phyloP scores from a whole-genome alignment of 2,888 invertebrate genomes.

The Acanthacorydalis orientalis region DNA sequence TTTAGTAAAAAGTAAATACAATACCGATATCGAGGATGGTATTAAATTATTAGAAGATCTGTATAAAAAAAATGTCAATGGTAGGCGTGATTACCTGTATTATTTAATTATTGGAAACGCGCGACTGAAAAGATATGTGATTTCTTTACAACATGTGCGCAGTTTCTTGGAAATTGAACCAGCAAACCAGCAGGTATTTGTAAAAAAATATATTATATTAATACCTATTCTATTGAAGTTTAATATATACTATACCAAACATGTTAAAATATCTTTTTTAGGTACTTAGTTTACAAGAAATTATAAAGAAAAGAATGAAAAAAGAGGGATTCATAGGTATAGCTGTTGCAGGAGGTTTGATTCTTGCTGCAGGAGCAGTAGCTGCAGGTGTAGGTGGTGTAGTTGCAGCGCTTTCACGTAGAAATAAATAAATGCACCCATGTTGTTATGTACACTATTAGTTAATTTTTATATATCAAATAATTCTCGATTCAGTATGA shows the following conservation, averaged over 20 bases:
- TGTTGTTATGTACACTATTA: too few relatives aligned
- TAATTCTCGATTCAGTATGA: too few relatives aligned
- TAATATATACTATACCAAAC: too few relatives aligned
- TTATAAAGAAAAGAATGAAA: slow-evolving; percentile 80
- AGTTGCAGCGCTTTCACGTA: too few relatives aligned
- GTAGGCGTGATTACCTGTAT: slow-evolving; percentile 85
- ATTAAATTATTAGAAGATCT: slow-evolving; percentile 75
- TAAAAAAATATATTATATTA: too few relatives aligned
- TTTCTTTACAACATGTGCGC: slow-evolving; percentile 63
- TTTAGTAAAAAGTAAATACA: slow-evolving; percentile 71
- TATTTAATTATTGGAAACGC: slow-evolving; percentile 90
- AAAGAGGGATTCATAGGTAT: slow-evolving; percentile 81
- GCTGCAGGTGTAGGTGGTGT: slow-evolving; percentile 27
- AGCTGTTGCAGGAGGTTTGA: slow-evolving; percentile 75
- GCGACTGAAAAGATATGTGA: slow-evolving; percentile 77
- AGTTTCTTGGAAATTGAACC: slow-evolving; percentile 40
- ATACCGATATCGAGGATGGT: slow-evolving; percentile 82
- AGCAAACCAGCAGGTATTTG: slow-evolving; percentile 59
- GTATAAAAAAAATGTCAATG: slow-evolving; percentile 56
- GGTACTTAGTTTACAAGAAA: slow-evolving; percentile 41
- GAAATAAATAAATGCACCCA: too few relatives aligned
- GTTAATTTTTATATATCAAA: too few relatives aligned
- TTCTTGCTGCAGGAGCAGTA: slow-evolving; percentile 65
- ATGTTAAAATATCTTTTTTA: too few relatives aligned
- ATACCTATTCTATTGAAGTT: too few relatives aligned